These are phyloP conservation scores for Apeltes quadracus DNA, from an alignment of 2,113 vertebrate species.

Conservation along the genomic window DNA sequence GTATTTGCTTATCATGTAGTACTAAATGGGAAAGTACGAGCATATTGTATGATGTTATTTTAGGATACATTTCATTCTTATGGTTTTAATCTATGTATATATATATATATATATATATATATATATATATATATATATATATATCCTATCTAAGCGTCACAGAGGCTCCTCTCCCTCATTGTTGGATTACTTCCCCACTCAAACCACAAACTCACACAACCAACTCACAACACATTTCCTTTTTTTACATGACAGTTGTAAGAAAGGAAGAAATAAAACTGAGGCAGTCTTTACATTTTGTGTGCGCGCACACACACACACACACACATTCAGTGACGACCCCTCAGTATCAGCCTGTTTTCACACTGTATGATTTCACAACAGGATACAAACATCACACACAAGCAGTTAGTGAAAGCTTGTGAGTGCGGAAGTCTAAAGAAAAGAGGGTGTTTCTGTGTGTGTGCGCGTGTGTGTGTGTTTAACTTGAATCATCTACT, in stretches of 20 bases:
- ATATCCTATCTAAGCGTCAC: too few relatives aligned
- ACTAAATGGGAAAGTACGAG: constrained; percentile 78
- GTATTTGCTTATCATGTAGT: constrained; percentile 64
- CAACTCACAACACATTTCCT: constrained; percentile 49
- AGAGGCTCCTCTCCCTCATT: constrained; percentile 24
- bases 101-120: constrained; percentile 58
- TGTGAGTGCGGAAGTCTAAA: constrained; percentile 15
- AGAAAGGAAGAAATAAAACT: constrained; percentile 24
- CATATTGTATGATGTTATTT: constrained; percentile 67
- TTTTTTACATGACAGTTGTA: constrained; percentile 40
- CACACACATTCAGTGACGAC: constrained; percentile 27
- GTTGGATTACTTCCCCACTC: constrained; percentile 36
- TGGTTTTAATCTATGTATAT: not conserved
- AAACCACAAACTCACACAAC: constrained; percentile 55
- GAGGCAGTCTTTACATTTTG: constrained; percentile 18
- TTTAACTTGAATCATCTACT: constrained; percentile 33
- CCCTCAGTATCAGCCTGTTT: constrained; percentile 27
- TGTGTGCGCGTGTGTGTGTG: not conserved
- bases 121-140: constrained; percentile 58
- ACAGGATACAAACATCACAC: constrained; percentile 1
- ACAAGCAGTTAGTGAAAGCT: constrained; percentile 20
- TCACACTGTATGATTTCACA: constrained; percentile 1
- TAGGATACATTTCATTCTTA: constrained; percentile 61
- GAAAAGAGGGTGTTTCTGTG: not conserved
- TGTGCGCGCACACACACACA: constrained; percentile 9